Conservation (phyloP, 1,140 invertebrate species). For the Telenomus remus region DNA sequence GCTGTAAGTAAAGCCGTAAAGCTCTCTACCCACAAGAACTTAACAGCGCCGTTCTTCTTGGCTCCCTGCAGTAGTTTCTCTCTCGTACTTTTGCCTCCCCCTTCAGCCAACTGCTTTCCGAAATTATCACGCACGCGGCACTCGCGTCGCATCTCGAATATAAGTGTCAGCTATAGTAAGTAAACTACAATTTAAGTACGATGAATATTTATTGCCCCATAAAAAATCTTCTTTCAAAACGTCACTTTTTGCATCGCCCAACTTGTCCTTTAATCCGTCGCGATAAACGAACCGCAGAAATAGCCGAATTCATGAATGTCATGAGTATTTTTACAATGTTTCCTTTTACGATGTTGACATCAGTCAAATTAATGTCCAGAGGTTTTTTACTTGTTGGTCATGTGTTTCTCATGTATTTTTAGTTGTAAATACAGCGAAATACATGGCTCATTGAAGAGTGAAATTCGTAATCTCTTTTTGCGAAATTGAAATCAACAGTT, state of each 20-base stretch:
- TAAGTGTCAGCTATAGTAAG: conserved; percentile 54
- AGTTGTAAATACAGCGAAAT: neutral
- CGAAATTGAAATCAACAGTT: neutral
- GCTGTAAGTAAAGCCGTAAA: conserved; percentile 60
- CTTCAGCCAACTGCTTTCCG: conserved; percentile 38
- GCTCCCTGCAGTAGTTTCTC: conserved; percentile 47
- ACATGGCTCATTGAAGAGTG: conserved; percentile 1
- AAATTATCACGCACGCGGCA: conserved; percentile 51
- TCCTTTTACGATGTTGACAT: conserved; percentile 47
- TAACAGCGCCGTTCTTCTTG: conserved; percentile 55
- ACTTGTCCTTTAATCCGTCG: conserved; percentile 53
- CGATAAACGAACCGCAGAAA: conserved; percentile 51
- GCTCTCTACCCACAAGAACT: conserved; percentile 54
- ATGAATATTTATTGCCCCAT: conserved; percentile 49
- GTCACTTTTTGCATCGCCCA: conserved; percentile 51
- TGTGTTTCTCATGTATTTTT: conserved; percentile 26
- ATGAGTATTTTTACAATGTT: conserved; percentile 53
- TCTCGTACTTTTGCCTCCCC: conserved; percentile 40
- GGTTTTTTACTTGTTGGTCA: conserved; percentile 33
- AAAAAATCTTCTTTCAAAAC: conserved; percentile 48
- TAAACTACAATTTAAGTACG: conserved; percentile 53
- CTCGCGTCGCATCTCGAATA: conserved; percentile 41
- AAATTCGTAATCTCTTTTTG: conserved; percentile 5
- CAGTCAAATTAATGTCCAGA: conserved; percentile 36
- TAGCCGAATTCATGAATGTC: conserved; percentile 44